Evolutionary conservation across 2,113 vertebrate genomes (phyloP).

Genomic region (Elgaria multicarinata): DNA sequence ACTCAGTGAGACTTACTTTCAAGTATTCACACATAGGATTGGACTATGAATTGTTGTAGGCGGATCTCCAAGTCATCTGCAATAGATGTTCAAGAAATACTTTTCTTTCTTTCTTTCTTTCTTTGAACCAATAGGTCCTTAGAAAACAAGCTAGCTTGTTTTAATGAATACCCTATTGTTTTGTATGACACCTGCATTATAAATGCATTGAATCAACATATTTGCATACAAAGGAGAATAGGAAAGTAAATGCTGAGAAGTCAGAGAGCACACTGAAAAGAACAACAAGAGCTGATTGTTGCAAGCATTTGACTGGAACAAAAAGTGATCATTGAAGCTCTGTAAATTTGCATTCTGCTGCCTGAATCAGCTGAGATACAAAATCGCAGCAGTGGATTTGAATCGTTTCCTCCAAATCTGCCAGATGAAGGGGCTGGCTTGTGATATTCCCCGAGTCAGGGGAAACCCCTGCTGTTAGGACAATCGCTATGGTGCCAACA

Average conservation of each 20-base stretch:
- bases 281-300: not conserved
- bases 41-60: not conserved
- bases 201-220: not conserved
- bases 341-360: slow-evolving; percentile 31
- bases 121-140: not conserved
- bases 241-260: not conserved
- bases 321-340: not conserved
- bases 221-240: not conserved
- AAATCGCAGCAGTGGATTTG: slow-evolving; percentile 15
- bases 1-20: not conserved
- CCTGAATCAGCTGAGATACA: slow-evolving; percentile 20
- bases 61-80: not conserved
- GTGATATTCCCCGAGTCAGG: slow-evolving; percentile 23
- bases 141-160: not conserved
- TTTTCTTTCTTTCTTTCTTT: not conserved
- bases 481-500: slow-evolving; percentile 26
- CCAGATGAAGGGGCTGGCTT: not conserved
- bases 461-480: slow-evolving; percentile 44
- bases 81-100: not conserved
- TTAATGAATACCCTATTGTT: not conserved
- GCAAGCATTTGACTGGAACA: not conserved
- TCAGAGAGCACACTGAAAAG: not conserved
- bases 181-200: not conserved
- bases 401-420: slow-evolving; percentile 47
- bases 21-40: not conserved